phyloP scores from a whole-genome alignment of 1,140 invertebrate genomes.

The Hirudo medicinalis region DNA sequence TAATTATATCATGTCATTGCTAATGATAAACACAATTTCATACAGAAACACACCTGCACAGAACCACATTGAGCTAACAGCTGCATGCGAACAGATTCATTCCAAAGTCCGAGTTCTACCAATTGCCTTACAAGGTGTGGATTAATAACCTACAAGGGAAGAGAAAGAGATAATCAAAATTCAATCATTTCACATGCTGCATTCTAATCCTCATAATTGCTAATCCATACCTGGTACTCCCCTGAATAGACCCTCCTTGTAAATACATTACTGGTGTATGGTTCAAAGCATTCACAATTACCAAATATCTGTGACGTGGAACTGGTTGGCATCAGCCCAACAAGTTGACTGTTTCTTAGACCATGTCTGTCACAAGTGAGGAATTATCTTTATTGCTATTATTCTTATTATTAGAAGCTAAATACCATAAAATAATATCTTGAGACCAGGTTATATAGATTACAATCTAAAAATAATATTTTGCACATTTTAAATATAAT shows the following conservation, averaged over 20 bases:
- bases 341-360: conserved; percentile 80
- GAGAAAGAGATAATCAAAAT: neutral
- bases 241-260: conserved; percentile 81
- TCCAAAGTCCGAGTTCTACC: conserved; percentile 78
- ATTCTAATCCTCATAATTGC: neutral
- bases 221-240: conserved; percentile 52
- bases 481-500: too few species aligned
- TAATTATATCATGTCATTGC: neutral
- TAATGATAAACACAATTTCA: too few species aligned
- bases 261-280: conserved; percentile 96
- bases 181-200: conserved; percentile 6
- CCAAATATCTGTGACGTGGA: conserved; percentile 98
- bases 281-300: conserved; percentile 96
- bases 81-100: conserved; percentile 88
- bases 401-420: neutral
- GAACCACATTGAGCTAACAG: conserved; percentile 87
- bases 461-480: too few species aligned
- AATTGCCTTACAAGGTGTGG: conserved; percentile 87
- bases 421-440: neutral
- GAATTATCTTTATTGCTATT: neutral
- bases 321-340: conserved; percentile 97
- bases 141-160: conserved; percentile 64
- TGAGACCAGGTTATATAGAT: too few species aligned
- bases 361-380: conserved; percentile 50
- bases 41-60: conserved; percentile 50